Evolutionary conservation across 2,888 invertebrate species (phyloP).

Genomic region (Clusia tigrina): DNA sequence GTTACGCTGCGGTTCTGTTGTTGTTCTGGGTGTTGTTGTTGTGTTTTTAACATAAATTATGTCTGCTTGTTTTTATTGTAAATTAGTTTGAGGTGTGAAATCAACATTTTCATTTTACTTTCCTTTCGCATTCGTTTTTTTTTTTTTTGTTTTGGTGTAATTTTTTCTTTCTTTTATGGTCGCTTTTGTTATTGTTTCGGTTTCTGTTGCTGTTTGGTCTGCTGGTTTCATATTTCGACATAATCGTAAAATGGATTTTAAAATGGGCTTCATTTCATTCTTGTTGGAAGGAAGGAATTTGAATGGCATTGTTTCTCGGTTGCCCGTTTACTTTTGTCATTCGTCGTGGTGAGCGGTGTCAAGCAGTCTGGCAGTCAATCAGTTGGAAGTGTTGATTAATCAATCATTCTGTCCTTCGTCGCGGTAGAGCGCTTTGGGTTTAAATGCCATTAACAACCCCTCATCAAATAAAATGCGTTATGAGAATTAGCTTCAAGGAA

Average conservation of each 20-base stretch:
- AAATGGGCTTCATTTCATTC: not conserved
- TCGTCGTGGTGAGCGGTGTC: not conserved
- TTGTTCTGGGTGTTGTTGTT: slow-evolving; percentile 1
- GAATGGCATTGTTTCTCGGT: too few species aligned
- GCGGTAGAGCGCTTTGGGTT: not conserved
- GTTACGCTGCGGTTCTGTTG: slow-evolving; percentile 5
- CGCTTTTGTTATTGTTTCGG: too few species aligned
- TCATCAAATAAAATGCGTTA: too few species aligned
- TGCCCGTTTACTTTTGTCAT: too few species aligned
- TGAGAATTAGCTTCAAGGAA: too few species aligned
- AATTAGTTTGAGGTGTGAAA: slow-evolving; percentile 5
- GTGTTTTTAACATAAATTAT: slow-evolving; percentile 1
- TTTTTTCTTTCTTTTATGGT: too few species aligned
- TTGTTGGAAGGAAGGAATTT: too few species aligned
- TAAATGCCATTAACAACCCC: too few species aligned
- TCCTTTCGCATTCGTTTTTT: not conserved
- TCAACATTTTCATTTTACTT: not conserved
- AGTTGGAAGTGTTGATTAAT: slow-evolving; percentile 2
- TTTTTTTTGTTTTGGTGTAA: not conserved
- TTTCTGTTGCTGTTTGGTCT: too few species aligned
- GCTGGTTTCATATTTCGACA: slow-evolving; percentile 4
- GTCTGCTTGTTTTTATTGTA: not conserved
- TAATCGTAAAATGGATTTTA: not conserved
- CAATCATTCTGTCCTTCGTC: not conserved
- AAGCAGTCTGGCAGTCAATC: slow-evolving; percentile 7